phyloP scores from a whole-genome alignment of 2,888 invertebrate species.

The Rhagium mordax region DNA sequence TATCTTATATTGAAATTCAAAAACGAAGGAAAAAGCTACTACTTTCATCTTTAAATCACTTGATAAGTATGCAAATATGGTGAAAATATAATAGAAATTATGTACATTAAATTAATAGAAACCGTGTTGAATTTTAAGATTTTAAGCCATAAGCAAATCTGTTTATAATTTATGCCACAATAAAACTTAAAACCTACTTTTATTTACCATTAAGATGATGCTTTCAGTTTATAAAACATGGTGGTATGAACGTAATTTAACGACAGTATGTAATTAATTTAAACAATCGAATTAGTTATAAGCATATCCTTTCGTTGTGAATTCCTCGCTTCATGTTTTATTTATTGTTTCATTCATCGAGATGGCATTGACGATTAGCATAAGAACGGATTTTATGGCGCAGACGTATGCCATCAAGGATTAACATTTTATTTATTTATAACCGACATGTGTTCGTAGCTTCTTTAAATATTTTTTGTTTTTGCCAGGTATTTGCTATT shows the following conservation, averaged over 20 bases:
- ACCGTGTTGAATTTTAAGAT: too few relatives aligned
- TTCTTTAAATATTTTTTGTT: background rate
- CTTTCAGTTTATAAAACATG: background rate
- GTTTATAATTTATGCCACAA: too few relatives aligned
- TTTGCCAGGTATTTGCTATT: background rate
- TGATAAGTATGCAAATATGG: background rate
- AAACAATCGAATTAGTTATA: conserved; percentile 5
- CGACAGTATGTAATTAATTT: background rate
- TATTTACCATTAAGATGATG: background rate
- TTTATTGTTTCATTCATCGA: conserved; percentile 8
- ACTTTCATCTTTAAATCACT: background rate
- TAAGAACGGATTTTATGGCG: conserved; percentile 5
- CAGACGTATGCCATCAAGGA: background rate
- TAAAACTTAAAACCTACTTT: conserved; percentile 1
- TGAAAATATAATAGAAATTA: conserved; percentile 1
- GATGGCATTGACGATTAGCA: conserved; percentile 21
- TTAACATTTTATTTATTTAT: background rate
- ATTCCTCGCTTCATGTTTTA: background rate
- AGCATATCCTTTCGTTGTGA: conserved; percentile 20
- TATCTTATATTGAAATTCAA: background rate
- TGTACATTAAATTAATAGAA: too few relatives aligned
- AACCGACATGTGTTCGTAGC: background rate
- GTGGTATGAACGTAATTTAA: background rate
- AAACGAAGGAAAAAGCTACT: background rate
- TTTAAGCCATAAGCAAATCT: too few relatives aligned